Base-by-base conservation (phyloP, 2,113 vertebrate species). In the Triplophysa siluroides region DNA sequence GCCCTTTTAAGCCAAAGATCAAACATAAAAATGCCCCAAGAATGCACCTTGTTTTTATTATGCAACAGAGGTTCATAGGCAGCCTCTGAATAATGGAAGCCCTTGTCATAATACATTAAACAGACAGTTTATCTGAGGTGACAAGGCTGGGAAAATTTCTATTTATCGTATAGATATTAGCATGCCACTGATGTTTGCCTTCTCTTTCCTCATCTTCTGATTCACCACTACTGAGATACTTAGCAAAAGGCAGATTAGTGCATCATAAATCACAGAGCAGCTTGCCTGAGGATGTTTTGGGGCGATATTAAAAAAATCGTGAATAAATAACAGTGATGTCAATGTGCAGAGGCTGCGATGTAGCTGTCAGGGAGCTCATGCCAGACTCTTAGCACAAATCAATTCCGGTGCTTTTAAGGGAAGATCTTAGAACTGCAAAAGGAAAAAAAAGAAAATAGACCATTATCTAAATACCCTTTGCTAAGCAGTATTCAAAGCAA, bases 171-270 rank as follows among this genome's bases (percentile, higher is more conserved):
- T 50, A 64, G 73, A 76, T 60, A 76, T 81, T 80, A 83, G 56
- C 73, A 72, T 76, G 58, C 71, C 43, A 19, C 23, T 75, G 52
- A 29, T 69, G 43, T 80, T 81, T 73, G 21, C 65, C 72, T 18
- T 76, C 71, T 61, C 38, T 38, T 61, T 74, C 29, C 54, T 50
- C 65, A 24, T 69, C 69, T 81, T 75, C 43, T 14, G n/a, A 76
- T 61, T 69, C 41, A 6, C 43, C 33, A 69, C 54, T 78, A 47
- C 68, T 60, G 56, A 82, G 80, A 85, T 72, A 72, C 80, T 76
- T 82, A 72, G 66, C 33, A 78, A 78, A 76, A 78, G 41, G 72
- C 21, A 79, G 76, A 81, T 84, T 78, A 82, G 61, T 67, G 78
- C 50, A 45, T 83, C 61, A 66, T 62, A 56, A 80, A 75, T 18